Conservation (phyloP, 2,113 vertebrate genomes). For the Panurus biarmicus region DNA sequence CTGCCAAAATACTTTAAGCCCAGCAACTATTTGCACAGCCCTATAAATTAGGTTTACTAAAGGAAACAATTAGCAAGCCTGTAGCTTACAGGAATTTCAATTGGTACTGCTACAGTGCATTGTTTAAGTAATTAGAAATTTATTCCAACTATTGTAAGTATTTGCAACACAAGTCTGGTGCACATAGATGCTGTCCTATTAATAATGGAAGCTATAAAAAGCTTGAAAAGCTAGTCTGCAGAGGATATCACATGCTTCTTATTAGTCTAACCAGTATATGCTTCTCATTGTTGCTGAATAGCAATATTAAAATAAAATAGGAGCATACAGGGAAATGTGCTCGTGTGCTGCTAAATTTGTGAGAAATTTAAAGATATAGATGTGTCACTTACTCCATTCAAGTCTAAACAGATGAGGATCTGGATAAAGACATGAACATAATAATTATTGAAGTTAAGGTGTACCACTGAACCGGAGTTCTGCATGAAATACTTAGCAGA, state of each 20-base stretch:
- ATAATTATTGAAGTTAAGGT: neutral
- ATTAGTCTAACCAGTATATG: neutral
- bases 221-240: constrained; percentile 14
- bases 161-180: neutral
- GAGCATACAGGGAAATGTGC: neutral
- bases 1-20: constrained; percentile 51
- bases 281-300: neutral
- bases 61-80: constrained; percentile 50
- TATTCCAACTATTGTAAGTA: constrained; percentile 25
- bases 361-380: neutral
- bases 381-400: neutral
- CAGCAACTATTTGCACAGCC: constrained; percentile 22
- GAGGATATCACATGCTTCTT: neutral
- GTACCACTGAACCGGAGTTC: neutral
- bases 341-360: neutral
- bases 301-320: neutral
- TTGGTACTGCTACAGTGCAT: constrained; percentile 1
- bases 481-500: neutral
- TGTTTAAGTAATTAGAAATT: constrained; percentile 49
- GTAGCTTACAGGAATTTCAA: constrained; percentile 42
- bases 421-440: neutral
- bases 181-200: neutral
- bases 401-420: neutral
- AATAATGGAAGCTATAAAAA: constrained; percentile 24
- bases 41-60: constrained; percentile 51